These are phyloP conservation scores for Onychomys arenicola DNA, from an alignment of 2,797 vertebrate species.

Conservation along the genomic window DNA sequence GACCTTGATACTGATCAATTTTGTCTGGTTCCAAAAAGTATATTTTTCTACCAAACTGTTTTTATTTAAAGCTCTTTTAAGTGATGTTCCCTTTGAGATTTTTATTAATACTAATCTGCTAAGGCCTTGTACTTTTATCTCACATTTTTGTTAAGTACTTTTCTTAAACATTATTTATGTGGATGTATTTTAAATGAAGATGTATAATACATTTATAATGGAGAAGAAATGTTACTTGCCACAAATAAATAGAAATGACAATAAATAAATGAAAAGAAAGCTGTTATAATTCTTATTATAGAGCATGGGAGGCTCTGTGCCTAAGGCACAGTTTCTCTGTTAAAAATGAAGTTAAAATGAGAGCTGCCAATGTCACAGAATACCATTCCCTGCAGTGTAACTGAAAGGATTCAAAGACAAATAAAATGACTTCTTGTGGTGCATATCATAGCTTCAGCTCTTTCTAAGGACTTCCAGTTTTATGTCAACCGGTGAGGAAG, in stretches of 20 bases:
- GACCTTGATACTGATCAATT: constrained; percentile 13
- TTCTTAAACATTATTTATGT: constrained; percentile 45
- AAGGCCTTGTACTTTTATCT: neutral
- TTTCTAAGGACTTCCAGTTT: neutral
- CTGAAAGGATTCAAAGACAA: neutral
- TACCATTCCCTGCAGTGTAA: neutral
- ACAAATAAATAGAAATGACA: constrained; percentile 30
- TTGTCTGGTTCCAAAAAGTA: constrained; percentile 29
- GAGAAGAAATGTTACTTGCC: constrained; percentile 41
- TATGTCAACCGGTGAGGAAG: neutral
- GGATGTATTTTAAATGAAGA: constrained; percentile 43
- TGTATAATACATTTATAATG: neutral
- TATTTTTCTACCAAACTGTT: neutral
- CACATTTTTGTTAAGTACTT: constrained; percentile 3
- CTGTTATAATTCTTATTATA: constrained; percentile 1
- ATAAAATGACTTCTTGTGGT: neutral
- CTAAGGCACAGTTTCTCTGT: constrained; percentile 14
- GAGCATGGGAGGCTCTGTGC: neutral
- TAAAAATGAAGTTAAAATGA: constrained; percentile 42
- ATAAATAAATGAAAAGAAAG: constrained; percentile 45
- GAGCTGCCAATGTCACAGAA: neutral
- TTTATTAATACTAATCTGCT: neutral
- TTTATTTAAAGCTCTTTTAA: neutral
- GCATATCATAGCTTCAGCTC: neutral
- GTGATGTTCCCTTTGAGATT: neutral